phyloP scores from a whole-genome alignment of 92 coral and sea anemone genomes.

The Montipora capitata region DNA sequence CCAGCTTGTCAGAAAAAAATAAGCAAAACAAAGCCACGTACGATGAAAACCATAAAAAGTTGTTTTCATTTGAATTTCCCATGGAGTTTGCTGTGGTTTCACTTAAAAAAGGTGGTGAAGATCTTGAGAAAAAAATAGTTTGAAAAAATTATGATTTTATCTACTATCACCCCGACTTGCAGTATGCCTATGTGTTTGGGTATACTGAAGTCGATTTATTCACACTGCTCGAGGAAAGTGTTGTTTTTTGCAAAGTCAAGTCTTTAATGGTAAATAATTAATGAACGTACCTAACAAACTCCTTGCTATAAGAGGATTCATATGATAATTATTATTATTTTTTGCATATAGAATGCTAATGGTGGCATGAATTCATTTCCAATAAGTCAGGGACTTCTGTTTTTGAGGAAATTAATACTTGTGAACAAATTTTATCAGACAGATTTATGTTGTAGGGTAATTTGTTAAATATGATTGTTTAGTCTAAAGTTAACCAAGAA shows the following conservation, averaged over 20 bases:
- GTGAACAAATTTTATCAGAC: neutral
- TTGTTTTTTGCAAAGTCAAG: conserved; percentile 25
- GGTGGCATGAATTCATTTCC: neutral
- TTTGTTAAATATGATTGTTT: neutral
- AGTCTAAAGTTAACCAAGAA: neutral
- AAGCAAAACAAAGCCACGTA: neutral
- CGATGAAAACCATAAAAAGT: neutral
- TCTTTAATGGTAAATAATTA: conserved; percentile 43
- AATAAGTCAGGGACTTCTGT: neutral
- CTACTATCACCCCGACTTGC: neutral
- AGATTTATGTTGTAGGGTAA: neutral
- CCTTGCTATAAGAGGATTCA: neutral
- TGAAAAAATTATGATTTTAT: no score
- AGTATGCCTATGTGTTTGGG: neutral
- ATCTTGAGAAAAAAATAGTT: neutral
- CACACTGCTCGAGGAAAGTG: neutral
- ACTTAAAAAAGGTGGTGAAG: neutral
- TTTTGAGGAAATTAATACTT: neutral
- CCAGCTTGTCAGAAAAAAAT: neutral
- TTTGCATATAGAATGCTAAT: neutral
- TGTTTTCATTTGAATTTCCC: conserved; percentile 35
- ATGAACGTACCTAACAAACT: conserved; percentile 25
- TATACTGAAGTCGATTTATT: no score
- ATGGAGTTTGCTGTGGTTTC: conserved; percentile 6
- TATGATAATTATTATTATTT: conserved; percentile 1